Percentiles rank a stretch among this genome's conserved stretches.
Evolutionary conservation across 1,140 invertebrate species (phyloP).

Genomic region (Stenopsyche tienmushanensis): DNA sequence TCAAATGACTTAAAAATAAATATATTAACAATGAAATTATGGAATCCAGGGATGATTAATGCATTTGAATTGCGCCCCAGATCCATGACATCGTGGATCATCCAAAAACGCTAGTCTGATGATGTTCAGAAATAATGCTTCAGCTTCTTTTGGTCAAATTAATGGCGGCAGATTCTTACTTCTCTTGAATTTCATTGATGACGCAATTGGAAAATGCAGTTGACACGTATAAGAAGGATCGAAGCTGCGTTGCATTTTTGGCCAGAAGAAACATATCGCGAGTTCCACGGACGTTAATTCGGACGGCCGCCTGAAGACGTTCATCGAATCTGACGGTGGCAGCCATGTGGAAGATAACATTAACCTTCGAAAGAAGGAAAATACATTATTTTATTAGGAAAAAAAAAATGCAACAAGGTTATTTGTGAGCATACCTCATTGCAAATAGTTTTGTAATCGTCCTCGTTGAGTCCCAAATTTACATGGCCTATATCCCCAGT

Average conservation of each 20-base stretch:
- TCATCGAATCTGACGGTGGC: slow-evolving; percentile 70
- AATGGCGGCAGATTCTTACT: slow-evolving; percentile 32
- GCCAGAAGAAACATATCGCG: slow-evolving; percentile 57
- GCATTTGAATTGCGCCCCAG: too few relatives aligned
- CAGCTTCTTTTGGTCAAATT: background rate
- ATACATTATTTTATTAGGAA: too few relatives aligned
- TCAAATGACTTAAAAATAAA: background rate
- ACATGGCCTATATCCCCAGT: slow-evolving; percentile 68
- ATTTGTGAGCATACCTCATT: slow-evolving; percentile 62
- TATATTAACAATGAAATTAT: too few relatives aligned
- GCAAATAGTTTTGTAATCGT: slow-evolving; percentile 67
- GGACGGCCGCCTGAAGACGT: slow-evolving; percentile 60
- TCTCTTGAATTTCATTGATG: slow-evolving; percentile 61
- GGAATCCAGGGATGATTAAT: too few relatives aligned
- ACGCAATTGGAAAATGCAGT: slow-evolving; percentile 72
- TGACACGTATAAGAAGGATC: slow-evolving; percentile 64
- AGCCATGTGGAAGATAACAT: slow-evolving; percentile 66
- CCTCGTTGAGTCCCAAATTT: slow-evolving; percentile 62
- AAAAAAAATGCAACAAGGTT: background rate
- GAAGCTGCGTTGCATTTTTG: slow-evolving; percentile 45
- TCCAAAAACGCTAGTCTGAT: too few relatives aligned
- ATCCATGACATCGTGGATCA: too few relatives aligned
- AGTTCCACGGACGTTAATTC: slow-evolving; percentile 67
- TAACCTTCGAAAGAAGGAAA: slow-evolving; percentile 48
- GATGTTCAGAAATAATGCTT: background rate